Evolutionary conservation across 1,140 invertebrate species (phyloP), one percentile per base, ranked within the genome.

Genomic region (Riptortus pedestris): DNA sequence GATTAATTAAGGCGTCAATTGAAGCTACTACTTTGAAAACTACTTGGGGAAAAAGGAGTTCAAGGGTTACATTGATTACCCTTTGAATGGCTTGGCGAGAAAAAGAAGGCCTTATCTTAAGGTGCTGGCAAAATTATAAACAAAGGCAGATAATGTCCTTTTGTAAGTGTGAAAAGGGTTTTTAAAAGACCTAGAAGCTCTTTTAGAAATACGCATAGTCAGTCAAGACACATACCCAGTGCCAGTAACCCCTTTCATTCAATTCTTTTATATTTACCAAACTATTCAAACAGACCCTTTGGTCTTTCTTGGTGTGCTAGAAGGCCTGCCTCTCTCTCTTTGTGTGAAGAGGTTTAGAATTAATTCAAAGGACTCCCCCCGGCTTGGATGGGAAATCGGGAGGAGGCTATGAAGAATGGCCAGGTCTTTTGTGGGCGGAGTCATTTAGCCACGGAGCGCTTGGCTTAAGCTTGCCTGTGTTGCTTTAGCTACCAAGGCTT

Each of bases 181-280:
- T 55, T 55, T 24, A 55, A 55, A 55, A 55, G 24, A 24, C 51
- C 24, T 5, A 24, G 31, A 38, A 14, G 16, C 51, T 55, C 51
- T 55, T 55, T 55, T 27, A 24, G 51, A 24, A 55, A 55, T 18
- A 14, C 22, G 51, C 51, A 55, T 55, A 55, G n/a, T n/a, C n/a
- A n/a, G n/a, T n/a, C n/a, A n/a, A n/a, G 51, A 38, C 31, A 38
- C 51, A 20, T 55, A 55, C 51, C 22, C 51, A 55, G 20, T 26
- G 20, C 22, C 51, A 55, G 14, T 24, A 38, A 14, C 5, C 20
- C 14, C 24, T 24, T 2, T 24, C 51, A 55, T 55, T 55, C 51
- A 55, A 55, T 55, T 55, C 51, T 55, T 55, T 55, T 55, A 55
- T 55, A 55, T 55, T 55, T 55, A 22, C 51, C 51, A 55, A 55